Evolutionary conservation across 2,113 vertebrate species (phyloP).

Genomic region (Montifringilla adamsi): DNA sequence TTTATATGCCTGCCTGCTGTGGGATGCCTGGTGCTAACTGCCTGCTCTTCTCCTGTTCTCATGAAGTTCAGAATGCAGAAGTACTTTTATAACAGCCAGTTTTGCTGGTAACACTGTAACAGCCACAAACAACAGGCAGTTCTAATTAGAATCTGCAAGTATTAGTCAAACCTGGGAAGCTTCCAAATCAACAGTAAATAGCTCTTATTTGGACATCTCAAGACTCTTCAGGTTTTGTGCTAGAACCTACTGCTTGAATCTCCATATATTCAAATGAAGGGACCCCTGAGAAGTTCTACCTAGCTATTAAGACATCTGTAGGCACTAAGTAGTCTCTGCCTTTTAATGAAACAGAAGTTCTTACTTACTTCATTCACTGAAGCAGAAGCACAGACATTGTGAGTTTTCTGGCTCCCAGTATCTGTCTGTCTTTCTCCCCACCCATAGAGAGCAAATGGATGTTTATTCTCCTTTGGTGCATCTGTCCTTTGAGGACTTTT

Average conservation of each 20-base stretch:
- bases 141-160: background rate
- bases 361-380: constrained; percentile 81
- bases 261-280: background rate
- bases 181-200: background rate
- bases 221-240: background rate
- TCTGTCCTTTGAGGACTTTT: constrained; percentile 73
- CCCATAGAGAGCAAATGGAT: constrained; percentile 91
- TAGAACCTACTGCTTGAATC: background rate
- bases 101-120: background rate
- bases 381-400: constrained; percentile 89
- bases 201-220: background rate
- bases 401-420: constrained; percentile 85
- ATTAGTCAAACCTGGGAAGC: background rate
- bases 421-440: constrained; percentile 85
- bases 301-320: background rate
- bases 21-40: background rate
- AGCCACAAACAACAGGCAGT: background rate
- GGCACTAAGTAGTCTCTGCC: background rate
- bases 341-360: background rate
- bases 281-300: background rate
- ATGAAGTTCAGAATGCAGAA: background rate
- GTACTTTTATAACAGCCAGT: background rate
- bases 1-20: background rate
- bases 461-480: constrained; percentile 76
- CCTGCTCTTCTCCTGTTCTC: background rate